Evolutionary conservation across 2,113 vertebrate species (phyloP).

Genomic region (Serinus canaria): DNA sequence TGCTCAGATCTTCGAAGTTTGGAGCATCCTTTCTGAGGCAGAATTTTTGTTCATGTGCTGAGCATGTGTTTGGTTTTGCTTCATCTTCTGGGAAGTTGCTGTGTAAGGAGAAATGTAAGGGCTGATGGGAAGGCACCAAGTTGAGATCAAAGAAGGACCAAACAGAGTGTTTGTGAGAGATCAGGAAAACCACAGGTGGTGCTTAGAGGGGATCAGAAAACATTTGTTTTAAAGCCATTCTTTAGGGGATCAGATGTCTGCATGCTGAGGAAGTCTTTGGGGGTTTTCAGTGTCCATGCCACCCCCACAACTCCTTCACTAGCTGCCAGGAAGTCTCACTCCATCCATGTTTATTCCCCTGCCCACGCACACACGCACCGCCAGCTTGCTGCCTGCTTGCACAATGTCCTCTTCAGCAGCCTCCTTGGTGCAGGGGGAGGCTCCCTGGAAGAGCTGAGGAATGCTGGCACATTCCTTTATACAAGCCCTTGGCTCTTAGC

Average conservation of each 20-base stretch:
- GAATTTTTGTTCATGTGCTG: not conserved
- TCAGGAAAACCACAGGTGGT: not conserved
- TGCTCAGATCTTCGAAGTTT: not conserved
- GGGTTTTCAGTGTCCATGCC: not conserved
- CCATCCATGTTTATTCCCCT: not conserved
- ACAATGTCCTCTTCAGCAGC: not conserved
- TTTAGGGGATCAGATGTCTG: not conserved
- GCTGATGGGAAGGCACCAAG: not conserved
- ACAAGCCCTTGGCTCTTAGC: not conserved
- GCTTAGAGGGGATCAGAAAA: not conserved
- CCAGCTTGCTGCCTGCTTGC: not conserved
- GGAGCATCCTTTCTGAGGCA: not conserved
- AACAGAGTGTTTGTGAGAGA: not conserved
- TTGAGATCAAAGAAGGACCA: not conserved
- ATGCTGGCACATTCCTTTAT: not conserved
- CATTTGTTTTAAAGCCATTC: not conserved
- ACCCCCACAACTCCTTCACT: not conserved
- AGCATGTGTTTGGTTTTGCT: not conserved
- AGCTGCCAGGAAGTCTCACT: not conserved
- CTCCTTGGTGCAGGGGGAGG: not conserved
- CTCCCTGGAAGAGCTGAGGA: not conserved
- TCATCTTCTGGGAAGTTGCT: not conserved
- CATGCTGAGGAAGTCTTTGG: not conserved
- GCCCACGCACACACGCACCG: not conserved
- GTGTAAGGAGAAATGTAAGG: not conserved